A percentile compares a stretch with the other conserved stretches of the same genome.
Evolutionary conservation across 2,113 vertebrate species (phyloP).

Genomic region (Vidua macroura): DNA sequence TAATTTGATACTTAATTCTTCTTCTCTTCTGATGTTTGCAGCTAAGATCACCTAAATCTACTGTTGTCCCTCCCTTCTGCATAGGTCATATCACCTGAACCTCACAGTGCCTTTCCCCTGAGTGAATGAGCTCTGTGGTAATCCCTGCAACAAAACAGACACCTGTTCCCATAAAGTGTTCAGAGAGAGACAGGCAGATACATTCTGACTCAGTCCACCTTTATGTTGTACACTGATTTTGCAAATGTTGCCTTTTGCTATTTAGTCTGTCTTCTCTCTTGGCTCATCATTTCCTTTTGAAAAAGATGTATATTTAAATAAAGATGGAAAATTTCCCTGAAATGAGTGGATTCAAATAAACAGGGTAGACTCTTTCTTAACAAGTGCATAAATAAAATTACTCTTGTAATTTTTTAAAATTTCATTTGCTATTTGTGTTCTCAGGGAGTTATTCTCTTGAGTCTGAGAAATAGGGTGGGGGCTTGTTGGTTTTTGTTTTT

Average conservation of each 20-base stretch:
- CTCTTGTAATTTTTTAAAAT: background rate
- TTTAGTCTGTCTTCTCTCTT: background rate
- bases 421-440: background rate
- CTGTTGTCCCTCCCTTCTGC: background rate
- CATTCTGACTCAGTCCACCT: background rate
- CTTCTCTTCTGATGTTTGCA: background rate
- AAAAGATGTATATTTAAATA: background rate
- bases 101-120: background rate
- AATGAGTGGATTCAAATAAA: background rate
- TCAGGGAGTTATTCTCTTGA: background rate
- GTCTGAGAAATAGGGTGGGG: background rate
- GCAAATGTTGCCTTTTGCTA: background rate
- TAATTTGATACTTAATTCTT: background rate
- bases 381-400: background rate
- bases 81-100: background rate
- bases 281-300: background rate
- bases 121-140: background rate
- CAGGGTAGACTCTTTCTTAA: background rate
- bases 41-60: background rate
- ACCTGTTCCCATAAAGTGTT: background rate
- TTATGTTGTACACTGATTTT: background rate
- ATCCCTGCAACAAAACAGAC: background rate
- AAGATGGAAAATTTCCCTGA: background rate
- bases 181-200: background rate
- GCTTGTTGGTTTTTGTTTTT: background rate